These are phyloP conservation scores for Mionectes olivaceus DNA, from an alignment of 2,797 vertebrate genomes.

Conservation along the genomic window DNA sequence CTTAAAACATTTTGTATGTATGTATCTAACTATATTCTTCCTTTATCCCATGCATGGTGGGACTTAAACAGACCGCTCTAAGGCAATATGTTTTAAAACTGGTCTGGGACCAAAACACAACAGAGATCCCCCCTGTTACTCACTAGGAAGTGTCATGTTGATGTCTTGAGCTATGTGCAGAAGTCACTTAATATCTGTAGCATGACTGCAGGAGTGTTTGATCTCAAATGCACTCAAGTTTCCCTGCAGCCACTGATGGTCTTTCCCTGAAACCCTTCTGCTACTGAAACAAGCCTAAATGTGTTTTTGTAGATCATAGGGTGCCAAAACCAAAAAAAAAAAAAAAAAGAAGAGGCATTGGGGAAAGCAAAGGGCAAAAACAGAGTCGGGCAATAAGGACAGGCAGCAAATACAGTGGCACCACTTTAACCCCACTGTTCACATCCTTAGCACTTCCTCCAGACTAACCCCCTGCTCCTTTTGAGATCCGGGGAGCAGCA, in stretches of 20 bases:
- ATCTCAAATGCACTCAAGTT: background rate
- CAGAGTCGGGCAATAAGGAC: background rate
- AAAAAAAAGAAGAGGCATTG: accelerated
- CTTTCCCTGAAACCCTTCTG: background rate
- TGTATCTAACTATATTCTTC: background rate
- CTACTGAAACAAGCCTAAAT: background rate
- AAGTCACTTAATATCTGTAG: background rate
- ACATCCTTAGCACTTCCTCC: background rate
- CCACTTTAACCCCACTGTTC: background rate
- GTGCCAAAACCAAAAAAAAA: background rate
- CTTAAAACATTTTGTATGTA: background rate
- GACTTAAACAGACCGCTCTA: background rate
- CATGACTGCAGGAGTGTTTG: background rate
- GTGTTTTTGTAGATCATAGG: background rate
- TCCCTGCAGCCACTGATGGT: background rate
- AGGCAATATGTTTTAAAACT: background rate
- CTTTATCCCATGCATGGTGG: background rate
- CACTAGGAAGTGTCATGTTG: background rate
- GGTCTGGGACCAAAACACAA: background rate
- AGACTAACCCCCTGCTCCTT: background rate
- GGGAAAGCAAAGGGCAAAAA: background rate
- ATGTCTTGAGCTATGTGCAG: background rate
- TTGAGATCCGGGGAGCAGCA: background rate
- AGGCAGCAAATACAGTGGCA: background rate
- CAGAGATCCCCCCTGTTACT: background rate